Conservation (phyloP, 2,888 invertebrate genomes). For the Microctonus brassicae region DNA sequence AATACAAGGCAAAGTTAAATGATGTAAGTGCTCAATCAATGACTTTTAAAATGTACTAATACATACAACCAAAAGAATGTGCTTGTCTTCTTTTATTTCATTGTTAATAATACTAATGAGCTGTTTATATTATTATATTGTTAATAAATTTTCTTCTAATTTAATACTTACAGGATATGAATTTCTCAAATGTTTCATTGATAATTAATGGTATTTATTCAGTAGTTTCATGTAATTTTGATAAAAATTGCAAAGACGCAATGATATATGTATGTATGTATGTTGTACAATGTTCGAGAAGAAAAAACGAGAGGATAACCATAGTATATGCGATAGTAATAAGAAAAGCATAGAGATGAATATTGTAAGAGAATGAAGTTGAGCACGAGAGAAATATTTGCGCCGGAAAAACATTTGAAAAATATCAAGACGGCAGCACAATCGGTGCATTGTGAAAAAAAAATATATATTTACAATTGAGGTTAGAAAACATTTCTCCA, state of each 20-base stretch:
- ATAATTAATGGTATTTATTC: neutral
- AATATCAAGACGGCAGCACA: too few species aligned
- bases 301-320: neutral
- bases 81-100: neutral
- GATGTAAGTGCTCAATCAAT: conserved; percentile 28
- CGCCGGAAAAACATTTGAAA: too few species aligned
- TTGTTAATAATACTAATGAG: neutral
- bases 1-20: neutral
- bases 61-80: conserved; percentile 1
- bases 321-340: neutral
- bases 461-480: too few species aligned
- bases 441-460: too few species aligned
- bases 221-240: neutral
- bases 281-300: neutral
- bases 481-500: too few species aligned
- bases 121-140: neutral
- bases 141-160: neutral
- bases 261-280: neutral
- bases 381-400: neutral
- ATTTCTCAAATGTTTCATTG: neutral
- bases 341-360: neutral
- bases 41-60: conserved; percentile 31
- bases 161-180: neutral
- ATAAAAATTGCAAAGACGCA: neutral
- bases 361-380: neutral